Evolutionary conservation across 1,140 invertebrate species (phyloP).

Genomic region (Cotesia typhae): DNA sequence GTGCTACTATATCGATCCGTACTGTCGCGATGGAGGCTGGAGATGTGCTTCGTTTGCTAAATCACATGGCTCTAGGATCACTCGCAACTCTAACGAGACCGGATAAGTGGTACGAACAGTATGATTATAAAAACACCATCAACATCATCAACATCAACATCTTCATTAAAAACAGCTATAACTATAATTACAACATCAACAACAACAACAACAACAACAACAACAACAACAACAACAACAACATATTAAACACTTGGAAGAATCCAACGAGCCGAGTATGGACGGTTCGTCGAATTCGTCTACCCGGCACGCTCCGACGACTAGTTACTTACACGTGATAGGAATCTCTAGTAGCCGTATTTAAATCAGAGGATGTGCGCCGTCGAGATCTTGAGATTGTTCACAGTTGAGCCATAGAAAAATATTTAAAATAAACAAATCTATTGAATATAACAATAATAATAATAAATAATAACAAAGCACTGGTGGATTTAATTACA

Average conservation of each 20-base stretch:
- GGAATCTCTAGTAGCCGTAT: neutral
- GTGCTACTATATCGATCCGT: conserved; percentile 49
- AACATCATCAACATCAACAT: too few species aligned
- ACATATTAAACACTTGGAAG: conserved; percentile 3
- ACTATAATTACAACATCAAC: too few species aligned
- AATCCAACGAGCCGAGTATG: conserved; percentile 13
- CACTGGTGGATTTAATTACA: conserved; percentile 16
- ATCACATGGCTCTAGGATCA: conserved; percentile 39
- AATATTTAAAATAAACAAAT: too few species aligned
- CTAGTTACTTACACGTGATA: conserved; percentile 28
- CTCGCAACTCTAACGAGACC: neutral
- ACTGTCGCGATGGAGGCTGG: conserved; percentile 38
- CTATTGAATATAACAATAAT: neutral
- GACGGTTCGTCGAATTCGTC: conserved; percentile 26
- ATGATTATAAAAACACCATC: too few species aligned
- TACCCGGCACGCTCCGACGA: conserved; percentile 25
- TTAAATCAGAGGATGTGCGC: conserved; percentile 6
- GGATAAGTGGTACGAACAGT: neutral
- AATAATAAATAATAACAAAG: conserved; percentile 21
- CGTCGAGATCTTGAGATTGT: conserved; percentile 1
- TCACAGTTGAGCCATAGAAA: conserved; percentile 3
- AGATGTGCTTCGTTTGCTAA: conserved; percentile 29
- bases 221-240: too few species aligned
- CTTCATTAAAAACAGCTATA: too few species aligned
- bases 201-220: too few species aligned